phyloP scores from a whole-genome alignment of 1,140 invertebrate genomes.

The Drosophila teissieri region DNA sequence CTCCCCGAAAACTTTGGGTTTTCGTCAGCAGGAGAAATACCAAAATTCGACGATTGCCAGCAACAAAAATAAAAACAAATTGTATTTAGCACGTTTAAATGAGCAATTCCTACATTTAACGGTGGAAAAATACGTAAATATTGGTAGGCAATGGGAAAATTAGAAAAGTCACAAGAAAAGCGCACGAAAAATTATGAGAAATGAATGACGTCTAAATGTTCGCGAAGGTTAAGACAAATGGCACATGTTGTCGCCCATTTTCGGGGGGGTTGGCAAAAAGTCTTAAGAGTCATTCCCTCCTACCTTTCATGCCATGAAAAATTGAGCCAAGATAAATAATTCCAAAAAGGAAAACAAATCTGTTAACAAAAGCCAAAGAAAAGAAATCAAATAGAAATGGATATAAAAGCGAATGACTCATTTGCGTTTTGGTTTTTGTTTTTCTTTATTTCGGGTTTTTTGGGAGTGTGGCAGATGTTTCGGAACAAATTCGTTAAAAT shows the following conservation, averaged over 20 bases:
- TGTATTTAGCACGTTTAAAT: conserved; percentile 25
- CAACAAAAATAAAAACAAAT: conserved; percentile 10
- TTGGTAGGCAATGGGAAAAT: conserved; percentile 11
- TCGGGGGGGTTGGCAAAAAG: conserved; percentile 25
- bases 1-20: conserved; percentile 11
- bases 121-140: conserved; percentile 23
- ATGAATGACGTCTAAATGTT: conserved; percentile 82
- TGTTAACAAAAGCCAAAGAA: conserved; percentile 41
- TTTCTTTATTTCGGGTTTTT: too few species aligned
- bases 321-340: conserved; percentile 60
- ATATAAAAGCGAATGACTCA: conserved; percentile 38
- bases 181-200: conserved; percentile 69
- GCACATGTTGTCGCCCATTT: conserved; percentile 63
- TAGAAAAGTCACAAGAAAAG: conserved; percentile 40
- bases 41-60: conserved; percentile 17
- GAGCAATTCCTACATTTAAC: conserved; percentile 1
- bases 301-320: conserved; percentile 19
- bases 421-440: not conserved
- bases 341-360: conserved; percentile 60
- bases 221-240: conserved; percentile 82
- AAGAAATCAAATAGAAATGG: conserved; percentile 27
- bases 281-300: conserved; percentile 17
- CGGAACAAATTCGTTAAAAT: conserved; percentile 3
- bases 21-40: conserved; percentile 14
- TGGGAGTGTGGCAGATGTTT: not conserved